Base-by-base conservation (phyloP, 2,113 vertebrate genomes). In the Malurus cyaneus region DNA sequence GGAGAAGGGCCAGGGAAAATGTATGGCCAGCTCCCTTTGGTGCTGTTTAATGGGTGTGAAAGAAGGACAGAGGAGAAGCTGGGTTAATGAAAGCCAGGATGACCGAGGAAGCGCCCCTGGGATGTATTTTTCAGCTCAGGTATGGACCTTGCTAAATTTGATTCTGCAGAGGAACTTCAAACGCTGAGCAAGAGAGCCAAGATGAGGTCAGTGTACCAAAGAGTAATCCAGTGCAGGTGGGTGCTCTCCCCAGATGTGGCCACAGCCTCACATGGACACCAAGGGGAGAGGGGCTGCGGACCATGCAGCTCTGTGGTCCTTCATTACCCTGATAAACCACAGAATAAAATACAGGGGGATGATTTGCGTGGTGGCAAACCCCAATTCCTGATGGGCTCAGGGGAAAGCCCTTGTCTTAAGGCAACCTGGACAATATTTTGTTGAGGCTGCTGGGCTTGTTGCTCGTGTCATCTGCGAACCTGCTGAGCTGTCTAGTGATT, bases 51-150 rank as follows among this genome's bases (percentile, higher is more conserved):
- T 98, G 98, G 98, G 97, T 98, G 98, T 98, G 98, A 96, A 96
- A 91, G 97, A 92, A 96, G 97, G 97, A 96, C 96, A 95, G 86
- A 94, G 97, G 97, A 98, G 97, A 98, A 98, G 95, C 97, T 98
- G 98, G 78, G 95, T 97, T 98, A 98, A 99, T 98, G 96, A 97
- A 98, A 98, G 98, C 97, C 98, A 99, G 98, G 98, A 92, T 7
- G 34, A 65, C 88, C 14, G 11, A 85, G 93, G 93, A 93, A 88
- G 69, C 25, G 90, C 93, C 80, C 92, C 72, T 2, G 95, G 95
- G 90, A 91, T 49, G 80, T 83, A 83, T 83, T 95, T 93, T 77
- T 88, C 89, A 82, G 93, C 54, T 79, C 92, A 96, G 93, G 90
- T 96, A 96, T 6, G 56, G 81, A 71, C 89, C 54, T 93, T 59